Conservation (phyloP, 2,888 invertebrate species). For the Apamea monoglypha region DNA sequence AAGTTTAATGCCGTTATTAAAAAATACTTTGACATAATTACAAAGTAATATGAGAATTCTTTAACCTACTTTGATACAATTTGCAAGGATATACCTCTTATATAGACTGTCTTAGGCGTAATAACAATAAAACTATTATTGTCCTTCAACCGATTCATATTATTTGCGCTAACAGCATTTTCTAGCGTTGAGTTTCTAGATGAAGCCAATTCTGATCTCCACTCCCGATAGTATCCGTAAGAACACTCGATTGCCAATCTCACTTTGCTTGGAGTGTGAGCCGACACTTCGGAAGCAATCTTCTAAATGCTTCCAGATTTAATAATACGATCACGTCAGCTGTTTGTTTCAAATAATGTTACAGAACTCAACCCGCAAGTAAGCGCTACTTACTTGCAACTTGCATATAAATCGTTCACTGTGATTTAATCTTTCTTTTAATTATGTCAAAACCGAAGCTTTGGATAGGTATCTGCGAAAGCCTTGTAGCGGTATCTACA, state of each 20-base stretch:
- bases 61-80: neutral
- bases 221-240: neutral
- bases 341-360: neutral
- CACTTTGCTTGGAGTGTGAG: neutral
- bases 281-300: constrained; percentile 15
- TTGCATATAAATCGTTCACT: neutral
- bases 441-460: neutral
- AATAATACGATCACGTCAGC: constrained; percentile 6
- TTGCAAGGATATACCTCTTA: neutral
- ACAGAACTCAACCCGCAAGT: neutral
- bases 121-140: no score
- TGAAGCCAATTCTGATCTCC: neutral
- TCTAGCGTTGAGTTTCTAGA: neutral
- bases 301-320: constrained; percentile 8
- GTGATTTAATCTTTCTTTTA: neutral
- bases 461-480: neutral
- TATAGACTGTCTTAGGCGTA: neutral
- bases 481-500: no score
- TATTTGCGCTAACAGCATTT: neutral
- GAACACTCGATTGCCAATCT: constrained; percentile 27
- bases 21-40: neutral
- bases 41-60: neutral
- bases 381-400: no score
- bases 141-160: neutral
- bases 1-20: neutral